Base-by-base conservation (phyloP, 2,888 invertebrate genomes). In the Ptychoptera contaminata region DNA sequence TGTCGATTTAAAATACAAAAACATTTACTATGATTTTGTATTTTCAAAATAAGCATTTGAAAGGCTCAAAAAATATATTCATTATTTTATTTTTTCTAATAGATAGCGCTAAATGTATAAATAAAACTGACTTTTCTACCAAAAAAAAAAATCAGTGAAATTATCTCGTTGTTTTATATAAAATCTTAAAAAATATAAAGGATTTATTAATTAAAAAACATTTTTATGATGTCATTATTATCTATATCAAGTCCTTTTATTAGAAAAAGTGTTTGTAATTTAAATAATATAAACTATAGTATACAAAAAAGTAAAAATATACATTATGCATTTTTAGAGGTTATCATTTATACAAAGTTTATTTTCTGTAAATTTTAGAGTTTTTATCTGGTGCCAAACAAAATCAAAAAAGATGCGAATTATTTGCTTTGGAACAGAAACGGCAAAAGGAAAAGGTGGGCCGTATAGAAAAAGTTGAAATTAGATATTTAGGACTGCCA, bases 391-490 rank as follows among this genome's bases (percentile, higher is more conserved):
- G 66, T 41, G 67, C 67, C 43, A 75, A 73, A 46, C 69, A 70
- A 11, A 63, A 68, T 43, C 67, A 70, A 44, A 67, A 73, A 23
- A 76, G 79, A 45, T 77, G 77, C 62, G 72, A 78, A 42, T 58
- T 94, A 11, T 96, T 93, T 58, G 68, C 75, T 4, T 60, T 77
- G 37, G 94, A 96, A 60, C 75, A 78, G 56, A 74, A 76, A 49
- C 71, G 82, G 1, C 92, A 93, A 60, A 59, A 65, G 38, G 74
- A 78, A 31, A 67, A 72, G 11, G 70, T 94, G 9, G 88, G 90
- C 1, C 72, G 94, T 56, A 71, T 96, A 47, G 90, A 94, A 58
- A 96, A 96, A 69, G 90, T 96, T 45, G 77, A 85, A 64, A 83
- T 96, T 0, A 73, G 76, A 47, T 87, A 84, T 59, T 70, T 76